phyloP scores from a whole-genome alignment of 1,140 invertebrate species.

The Aporrectodea caliginosa region DNA sequence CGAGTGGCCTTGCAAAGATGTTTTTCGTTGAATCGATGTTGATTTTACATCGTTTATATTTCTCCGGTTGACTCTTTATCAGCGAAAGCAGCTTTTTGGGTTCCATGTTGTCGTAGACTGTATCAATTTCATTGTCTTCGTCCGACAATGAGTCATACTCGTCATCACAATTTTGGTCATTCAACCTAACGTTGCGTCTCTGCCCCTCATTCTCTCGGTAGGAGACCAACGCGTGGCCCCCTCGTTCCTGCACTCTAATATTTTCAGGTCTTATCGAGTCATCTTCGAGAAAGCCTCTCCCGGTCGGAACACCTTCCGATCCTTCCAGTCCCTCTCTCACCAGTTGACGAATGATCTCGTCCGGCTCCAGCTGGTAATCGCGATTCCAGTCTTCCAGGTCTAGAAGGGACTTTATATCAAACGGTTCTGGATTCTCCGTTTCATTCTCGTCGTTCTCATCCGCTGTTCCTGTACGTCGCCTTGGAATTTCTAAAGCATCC shows the following conservation, averaged over 20 bases:
- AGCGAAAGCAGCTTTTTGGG: conserved; percentile 20
- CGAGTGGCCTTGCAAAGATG: conserved; percentile 1
- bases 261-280: background rate
- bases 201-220: conserved; percentile 9
- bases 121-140: background rate
- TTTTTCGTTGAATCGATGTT: background rate
- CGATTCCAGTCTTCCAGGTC: conserved; percentile 20
- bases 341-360: conserved; percentile 40
- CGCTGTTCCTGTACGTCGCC: background rate
- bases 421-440: background rate
- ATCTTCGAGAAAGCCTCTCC: conserved; percentile 1
- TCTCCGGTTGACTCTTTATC: conserved; percentile 24
- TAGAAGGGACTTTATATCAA: conserved; percentile 11
- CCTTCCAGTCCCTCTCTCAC: conserved; percentile 22
- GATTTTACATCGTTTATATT: conserved; percentile 32
- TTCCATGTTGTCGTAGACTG: background rate
- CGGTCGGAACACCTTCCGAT: background rate
- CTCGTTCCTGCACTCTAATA: background rate
- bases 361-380: conserved; percentile 25
- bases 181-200: background rate
- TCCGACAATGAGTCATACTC: background rate
- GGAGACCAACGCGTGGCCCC: conserved; percentile 27
- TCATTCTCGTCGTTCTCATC: background rate
- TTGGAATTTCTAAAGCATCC: background rate
- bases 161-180: background rate